Base-by-base conservation (phyloP, 2,113 vertebrate species). In the Petromus typicus region DNA sequence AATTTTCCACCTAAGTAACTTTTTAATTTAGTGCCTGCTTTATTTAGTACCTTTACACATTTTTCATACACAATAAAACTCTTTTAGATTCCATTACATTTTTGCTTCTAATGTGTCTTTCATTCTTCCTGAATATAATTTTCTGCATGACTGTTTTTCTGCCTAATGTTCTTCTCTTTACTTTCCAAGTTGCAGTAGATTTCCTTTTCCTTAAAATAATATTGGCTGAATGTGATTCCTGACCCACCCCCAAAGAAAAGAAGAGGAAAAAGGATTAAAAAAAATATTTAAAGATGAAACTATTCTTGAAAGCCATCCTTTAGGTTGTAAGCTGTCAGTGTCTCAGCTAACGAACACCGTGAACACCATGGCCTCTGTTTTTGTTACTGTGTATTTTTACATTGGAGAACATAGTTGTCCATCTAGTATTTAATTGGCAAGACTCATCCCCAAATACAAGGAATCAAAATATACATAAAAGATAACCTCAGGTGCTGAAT, bases 381-480 rank as follows among this genome's bases (percentile, higher is more conserved):
- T 22, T 90, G 59, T 63, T 67, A 32, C 34, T 79, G 1, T 48
- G 7, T 67, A 5, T 63, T 17, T 63, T 32, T 63, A 61, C 3
- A 34, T 54, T 78, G 32, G 84, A 81, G 45, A 87, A 86, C 6
- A 51, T 32, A 34, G 57, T 30, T 51, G 14, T 51, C 27, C 81
- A 73, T 25, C 43, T 95, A 57, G 40, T 54, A 20, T 86, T 81
- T 75, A 66, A 32, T 51, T n/a, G 43, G 3, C 95, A 92, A 32
- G 22, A 1, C 4, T 84, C 30, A 8, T 37, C 57, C 12, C 7
- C 48, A 71, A 59, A 40, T 56, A 64, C 48, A 81, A 32, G 16
- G n/a, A 84, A 83, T 79, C 20, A 80, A 92, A 71, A 96, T 37
- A 75, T 37, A 34, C 1, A 66, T 51, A 81, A 86, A 93, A 43